Evolutionary conservation across 1,140 invertebrate genomes (phyloP), one percentile per base, ranked within the genome.

Genomic region (Trichonephila clavipes): DNA sequence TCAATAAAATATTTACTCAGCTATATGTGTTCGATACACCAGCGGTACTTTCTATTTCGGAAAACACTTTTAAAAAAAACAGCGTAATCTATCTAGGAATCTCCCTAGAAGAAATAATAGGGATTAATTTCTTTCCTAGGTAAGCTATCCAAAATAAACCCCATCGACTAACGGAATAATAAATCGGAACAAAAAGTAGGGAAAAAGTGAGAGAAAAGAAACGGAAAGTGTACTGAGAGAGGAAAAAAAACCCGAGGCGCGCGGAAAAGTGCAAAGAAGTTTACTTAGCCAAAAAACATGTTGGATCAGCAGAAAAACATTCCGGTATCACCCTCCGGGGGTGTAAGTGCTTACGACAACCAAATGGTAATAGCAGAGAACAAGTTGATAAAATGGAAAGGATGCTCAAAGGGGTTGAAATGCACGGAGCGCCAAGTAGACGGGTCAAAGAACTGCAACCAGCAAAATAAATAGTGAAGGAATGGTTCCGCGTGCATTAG

Each of bases 251-350:
- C 51, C 7, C 3, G 51, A 51, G 10, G 2, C 10, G 51, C 51
- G 51, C 51, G 51, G 51, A 51, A 28, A 40, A 40, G 12, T 2
- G 14, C 18, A 28, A 7, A 6, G 24, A 19, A 34, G 34, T 40
- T 77, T 28, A 77, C 72, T 77, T 77, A 34, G 72, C 72, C 72
- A 77, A 77, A 12, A 51, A 77, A 77, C 72, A 77, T 34, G 14
- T 34, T 19, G 72, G 72, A 77, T 77, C 72, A 77, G 72, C 72
- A 40, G 28, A 77, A 77, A 77, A 77, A 40, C 72, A 77, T 40
- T 77, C 72, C 72, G 28, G 7, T 77, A 77, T 77, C 72, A 18
- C 18, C 72, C 28, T 2, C 28, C 18, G 72, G 72, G 28, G 72
- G 72, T 77, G 28, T 77, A 77, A 77, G 72, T 40, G 72, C 72